Percentiles rank a stretch among this genome's conserved stretches.
These are phyloP conservation scores for Subacronicta megacephala DNA, from an alignment of 2,888 invertebrate genomes.

Conservation along the genomic window DNA sequence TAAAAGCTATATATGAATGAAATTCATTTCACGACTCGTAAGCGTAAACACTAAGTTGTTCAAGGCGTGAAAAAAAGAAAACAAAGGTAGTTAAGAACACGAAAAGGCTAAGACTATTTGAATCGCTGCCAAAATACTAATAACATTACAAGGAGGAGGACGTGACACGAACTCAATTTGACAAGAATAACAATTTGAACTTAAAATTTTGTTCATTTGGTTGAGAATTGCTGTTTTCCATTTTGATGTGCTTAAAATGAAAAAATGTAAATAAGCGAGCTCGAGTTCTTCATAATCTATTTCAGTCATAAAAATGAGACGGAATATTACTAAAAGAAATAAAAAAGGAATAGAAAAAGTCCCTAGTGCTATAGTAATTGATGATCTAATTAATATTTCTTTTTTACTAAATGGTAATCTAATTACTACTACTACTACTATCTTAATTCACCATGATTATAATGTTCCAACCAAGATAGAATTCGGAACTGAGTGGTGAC, in stretches of 20 bases:
- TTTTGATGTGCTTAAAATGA: conserved; percentile 37
- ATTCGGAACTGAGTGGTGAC: too few relatives aligned
- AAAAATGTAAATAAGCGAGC: conserved; percentile 21
- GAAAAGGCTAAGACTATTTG: conserved; percentile 2
- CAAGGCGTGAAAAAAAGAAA: conserved; percentile 4
- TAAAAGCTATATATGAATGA: too few relatives aligned
- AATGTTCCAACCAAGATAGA: too few relatives aligned
- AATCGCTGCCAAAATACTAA: conserved; percentile 26
- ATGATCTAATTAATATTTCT: too few relatives aligned
- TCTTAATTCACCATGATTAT: too few relatives aligned
- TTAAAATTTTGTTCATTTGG: conserved; percentile 31
- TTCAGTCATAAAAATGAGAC: background rate
- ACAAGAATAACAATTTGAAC: conserved; percentile 40
- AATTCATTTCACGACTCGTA: conserved; percentile 12
- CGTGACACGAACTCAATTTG: conserved; percentile 21
- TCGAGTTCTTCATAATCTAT: background rate
- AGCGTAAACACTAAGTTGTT: too few relatives aligned
- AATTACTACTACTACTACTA: too few relatives aligned
- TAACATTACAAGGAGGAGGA: background rate
- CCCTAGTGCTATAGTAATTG: too few relatives aligned
- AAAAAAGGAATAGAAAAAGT: too few relatives aligned
- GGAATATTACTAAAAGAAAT: background rate
- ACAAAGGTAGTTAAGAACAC: background rate
- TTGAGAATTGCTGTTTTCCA: conserved; percentile 32
- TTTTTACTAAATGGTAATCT: too few relatives aligned